Evolutionary conservation across 2,113 vertebrate species (phyloP), one percentile per base, ranked within the genome.

Genomic region (Litocranius walleri): DNA sequence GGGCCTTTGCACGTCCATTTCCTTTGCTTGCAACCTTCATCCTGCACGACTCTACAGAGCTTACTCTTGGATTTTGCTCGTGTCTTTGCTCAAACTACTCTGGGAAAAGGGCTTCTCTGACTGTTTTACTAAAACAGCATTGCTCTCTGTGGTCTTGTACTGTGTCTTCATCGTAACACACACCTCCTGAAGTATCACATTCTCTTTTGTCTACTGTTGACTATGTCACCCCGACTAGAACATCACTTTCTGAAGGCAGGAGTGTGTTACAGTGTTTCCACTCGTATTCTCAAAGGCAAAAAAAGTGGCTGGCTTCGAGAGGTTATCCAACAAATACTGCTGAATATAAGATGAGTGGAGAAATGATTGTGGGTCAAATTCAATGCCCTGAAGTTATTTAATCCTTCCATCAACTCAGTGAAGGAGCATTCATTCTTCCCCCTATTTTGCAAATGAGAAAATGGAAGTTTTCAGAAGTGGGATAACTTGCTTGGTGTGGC

Each of bases 101-200:
- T 8, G 17, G 64, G 29, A 15, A 17, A 36, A 61, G 36, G 57
- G 29, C 40, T 71, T 50, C 23, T 45, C 52, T 19, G 43, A 50
- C 36, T 85, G 19, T 30, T 14, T 36, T 45, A 45, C n/a, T 67
- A 33, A 67, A 71, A 27, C 1, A 54, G 36, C n/a, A 25, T 5
- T 3, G 19, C 36, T 91, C 40, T 59, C 40, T 56, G 27, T 25
- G 23, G 14, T 17, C 14, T 87, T 4, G 2, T 23, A 10, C n/a
- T 48, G 7, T 80, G 64, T 89, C 59, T 94, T 23, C 43, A 36
- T 74, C 1, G 0, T 57, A 33, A 43, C n/a, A 43, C 29, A 13
- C 56, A 56, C 19, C 8, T 29, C 30, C 30, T 33, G 50, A 56
- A 4, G 0, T 0, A 3, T 2, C 19, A 19, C 3, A 3, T 21